A percentile compares a stretch with the other conserved stretches of the same genome.
Conservation (phyloP, 1,140 invertebrate genomes). For the Bactericera cockerelli region DNA sequence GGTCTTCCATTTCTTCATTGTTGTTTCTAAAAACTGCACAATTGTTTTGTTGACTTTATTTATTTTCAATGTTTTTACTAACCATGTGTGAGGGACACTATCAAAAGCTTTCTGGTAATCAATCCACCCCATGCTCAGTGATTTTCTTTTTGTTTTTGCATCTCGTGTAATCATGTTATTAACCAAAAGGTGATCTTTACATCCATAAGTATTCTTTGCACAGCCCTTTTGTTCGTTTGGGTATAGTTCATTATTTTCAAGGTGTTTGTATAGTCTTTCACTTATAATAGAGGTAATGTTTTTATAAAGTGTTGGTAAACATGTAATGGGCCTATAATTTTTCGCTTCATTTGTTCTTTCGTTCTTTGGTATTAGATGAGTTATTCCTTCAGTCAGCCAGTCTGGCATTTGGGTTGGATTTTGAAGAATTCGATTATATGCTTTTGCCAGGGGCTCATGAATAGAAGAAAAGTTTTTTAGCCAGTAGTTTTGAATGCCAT, state of each 20-base stretch:
- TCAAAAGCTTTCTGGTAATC: slow-evolving; percentile 11
- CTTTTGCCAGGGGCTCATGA: not conserved
- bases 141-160: not conserved
- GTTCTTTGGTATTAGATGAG: slow-evolving; percentile 6
- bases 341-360: not conserved
- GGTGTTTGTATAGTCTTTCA: slow-evolving; percentile 1
- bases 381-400: slow-evolving; percentile 5
- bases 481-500: slow-evolving; percentile 10
- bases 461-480: not conserved
- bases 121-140: not conserved
- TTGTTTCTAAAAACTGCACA: not conserved
- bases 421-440: not conserved
- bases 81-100: slow-evolving; percentile 15
- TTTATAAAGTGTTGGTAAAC: not conserved
- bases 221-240: slow-evolving; percentile 7
- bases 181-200: slow-evolving; percentile 3
- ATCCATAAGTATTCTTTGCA: slow-evolving; percentile 3
- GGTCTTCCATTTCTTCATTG: not conserved
- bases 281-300: not conserved
- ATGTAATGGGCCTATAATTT: slow-evolving; percentile 10
- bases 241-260: not conserved
- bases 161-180: not conserved
- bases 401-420: not conserved
- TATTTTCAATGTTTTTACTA: slow-evolving; percentile 16
- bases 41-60: slow-evolving; percentile 11